Base-by-base conservation (phyloP, 2,113 vertebrate species). In the Ptychochromis oligacanthus region DNA sequence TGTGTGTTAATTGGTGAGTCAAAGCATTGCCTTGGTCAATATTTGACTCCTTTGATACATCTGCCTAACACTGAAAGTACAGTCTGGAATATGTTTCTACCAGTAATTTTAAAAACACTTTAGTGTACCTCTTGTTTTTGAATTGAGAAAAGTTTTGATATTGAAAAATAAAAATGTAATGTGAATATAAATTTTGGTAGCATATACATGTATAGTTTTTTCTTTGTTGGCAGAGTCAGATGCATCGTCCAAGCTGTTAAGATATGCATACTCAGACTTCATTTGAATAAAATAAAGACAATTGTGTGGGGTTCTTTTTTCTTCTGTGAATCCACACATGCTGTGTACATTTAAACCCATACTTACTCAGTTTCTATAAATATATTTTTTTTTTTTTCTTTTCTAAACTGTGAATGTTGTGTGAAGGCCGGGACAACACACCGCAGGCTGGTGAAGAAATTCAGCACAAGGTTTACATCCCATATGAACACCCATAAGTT, bases 11-110 rank as follows among this genome's bases (percentile, higher is more conserved):
- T 83, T 18, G 24, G 52, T 60, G 38, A 85, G 72, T 88, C 65
- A 77, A 62, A 87, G 12, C 20, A 75, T 87, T 86, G 84, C 17
- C 22, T 87, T 93, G 88, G 92, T 93, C 93, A 95, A 93, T 94
- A 91, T 93, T 94, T 94, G 93, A 93, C 91, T 89, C 34, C 10
- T 81, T 86, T 72, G 57, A 74, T 65, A 10, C 80, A 83, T 87
- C 5, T 43, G 72, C 22, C 20, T 80, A 52, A 65, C 58, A 74
- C 55, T 60, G 61, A 58, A 77, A 56, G 28, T 77, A 77, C 6
- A 18, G 61, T 75, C 58, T 59, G 24, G 3, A 64, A 85, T 36
- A 74, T 22, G 24, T 79, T 7, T 76, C 12, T 49, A 79, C 9
- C 7, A 11, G 17, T 78, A 6, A 60, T 74, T 84, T 84, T 83